Percentiles rank a stretch among this genome's conserved stretches.
phyloP scores from a whole-genome alignment of 2,113 vertebrate species.

The Meleagris gallopavo region DNA sequence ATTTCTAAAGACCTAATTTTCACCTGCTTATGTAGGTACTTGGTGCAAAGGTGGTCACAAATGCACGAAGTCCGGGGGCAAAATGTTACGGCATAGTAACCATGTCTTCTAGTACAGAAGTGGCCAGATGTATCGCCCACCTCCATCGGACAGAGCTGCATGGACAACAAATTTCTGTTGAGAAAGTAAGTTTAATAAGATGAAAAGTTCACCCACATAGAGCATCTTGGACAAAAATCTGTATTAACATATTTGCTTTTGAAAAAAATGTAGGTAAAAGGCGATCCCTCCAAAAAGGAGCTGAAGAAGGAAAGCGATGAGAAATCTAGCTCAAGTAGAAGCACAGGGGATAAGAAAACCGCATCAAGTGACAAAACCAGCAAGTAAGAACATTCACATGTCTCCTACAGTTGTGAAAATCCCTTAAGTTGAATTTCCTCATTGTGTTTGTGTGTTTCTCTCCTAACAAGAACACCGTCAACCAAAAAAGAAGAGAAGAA shows the following conservation, averaged over 20 bases:
- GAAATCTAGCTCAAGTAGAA: slow-evolving; percentile 85
- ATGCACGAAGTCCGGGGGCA: slow-evolving; percentile 94
- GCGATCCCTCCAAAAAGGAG: slow-evolving; percentile 97
- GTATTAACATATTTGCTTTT: slow-evolving; percentile 24
- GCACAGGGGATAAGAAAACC: slow-evolving; percentile 86
- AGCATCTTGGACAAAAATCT: neutral
- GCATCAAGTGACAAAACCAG: slow-evolving; percentile 81
- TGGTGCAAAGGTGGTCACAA: slow-evolving; percentile 97
- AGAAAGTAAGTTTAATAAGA: slow-evolving; percentile 84
- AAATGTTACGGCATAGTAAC: slow-evolving; percentile 97
- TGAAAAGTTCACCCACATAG: neutral
- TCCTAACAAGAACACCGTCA: slow-evolving; percentile 81
- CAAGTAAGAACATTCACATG: slow-evolving; percentile 75
- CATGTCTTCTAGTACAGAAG: slow-evolving; percentile 94
- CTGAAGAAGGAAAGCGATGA: slow-evolving; percentile 93
- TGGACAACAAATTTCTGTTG: slow-evolving; percentile 95
- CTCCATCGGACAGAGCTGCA: slow-evolving; percentile 95
- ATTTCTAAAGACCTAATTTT: neutral
- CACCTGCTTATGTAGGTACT: slow-evolving; percentile 83
- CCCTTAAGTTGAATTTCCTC: slow-evolving; percentile 5
- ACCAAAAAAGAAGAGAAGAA: slow-evolving; percentile 96
- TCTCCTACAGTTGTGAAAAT: neutral
- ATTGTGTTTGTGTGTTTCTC: slow-evolving; percentile 29
- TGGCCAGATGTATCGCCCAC: slow-evolving; percentile 91
- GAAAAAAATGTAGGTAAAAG: slow-evolving; percentile 86